These are phyloP conservation scores for Agapostemon virescens DNA, from an alignment of 2,888 invertebrate genomes.

Conservation along the genomic window DNA sequence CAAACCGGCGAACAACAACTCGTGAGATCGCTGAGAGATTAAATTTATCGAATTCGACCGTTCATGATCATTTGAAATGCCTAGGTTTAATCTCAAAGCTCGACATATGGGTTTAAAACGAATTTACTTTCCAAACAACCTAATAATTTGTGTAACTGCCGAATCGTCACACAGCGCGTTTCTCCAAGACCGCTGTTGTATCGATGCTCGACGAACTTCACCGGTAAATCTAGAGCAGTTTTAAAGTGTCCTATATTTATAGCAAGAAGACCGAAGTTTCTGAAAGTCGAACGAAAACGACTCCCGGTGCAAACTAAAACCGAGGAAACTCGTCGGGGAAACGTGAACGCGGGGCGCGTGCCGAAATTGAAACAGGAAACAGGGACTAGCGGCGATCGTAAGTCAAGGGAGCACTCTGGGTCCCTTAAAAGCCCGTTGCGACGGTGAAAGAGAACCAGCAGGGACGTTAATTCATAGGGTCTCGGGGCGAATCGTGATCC, in stretches of 20 bases:
- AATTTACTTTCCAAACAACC: too few species aligned
- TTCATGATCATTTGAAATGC: too few species aligned
- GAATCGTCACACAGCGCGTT: neutral
- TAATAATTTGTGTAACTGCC: neutral
- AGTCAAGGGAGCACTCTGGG: conserved; percentile 71
- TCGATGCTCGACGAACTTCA: neutral
- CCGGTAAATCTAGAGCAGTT: neutral
- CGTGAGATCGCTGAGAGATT: too few species aligned
- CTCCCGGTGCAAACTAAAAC: conserved; percentile 2
- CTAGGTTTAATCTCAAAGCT: too few species aligned
- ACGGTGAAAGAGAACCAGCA: conserved; percentile 52
- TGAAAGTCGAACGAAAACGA: neutral
- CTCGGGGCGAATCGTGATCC: conserved; percentile 54
- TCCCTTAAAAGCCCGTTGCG: conserved; percentile 65
- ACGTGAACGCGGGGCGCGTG: conserved; percentile 32
- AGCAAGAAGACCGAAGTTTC: neutral
- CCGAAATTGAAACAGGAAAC: conserved; percentile 71
- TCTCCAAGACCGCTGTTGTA: neutral
- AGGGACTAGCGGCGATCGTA: conserved; percentile 70
- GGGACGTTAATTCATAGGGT: conserved; percentile 61
- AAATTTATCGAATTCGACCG: too few species aligned
- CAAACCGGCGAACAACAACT: too few species aligned
- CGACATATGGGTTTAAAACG: too few species aligned
- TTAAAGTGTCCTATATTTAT: conserved; percentile 18
- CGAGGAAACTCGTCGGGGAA: neutral